Evolutionary conservation across 2,888 invertebrate species (phyloP), one percentile per base, ranked within the genome.

Genomic region (Drosophila tanythrix): DNA sequence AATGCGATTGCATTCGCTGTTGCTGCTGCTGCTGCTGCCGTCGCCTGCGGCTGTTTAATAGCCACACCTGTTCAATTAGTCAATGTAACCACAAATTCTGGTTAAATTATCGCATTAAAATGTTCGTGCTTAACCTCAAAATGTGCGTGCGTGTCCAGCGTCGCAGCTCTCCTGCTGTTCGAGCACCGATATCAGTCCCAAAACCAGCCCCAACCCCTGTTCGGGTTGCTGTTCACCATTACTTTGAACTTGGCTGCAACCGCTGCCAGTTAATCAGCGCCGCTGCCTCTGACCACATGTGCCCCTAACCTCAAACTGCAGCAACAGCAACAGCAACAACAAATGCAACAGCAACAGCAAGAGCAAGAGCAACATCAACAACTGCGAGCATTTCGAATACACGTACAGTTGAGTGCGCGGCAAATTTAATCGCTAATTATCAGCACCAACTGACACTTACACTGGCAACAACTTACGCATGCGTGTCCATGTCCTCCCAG

Each of bases 31-130:
- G 21, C 21, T 52, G 21, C 21, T 53, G 56, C 55, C 13, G 53
- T 10, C 18, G 82, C 76, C 89, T 88, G 87, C 74, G 87, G 87
- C 90, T 90, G 89, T 90, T 88, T 88, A 88, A 88, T 91, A 86
- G 91, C 91, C 87, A 88, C 91, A 92, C 92, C 92, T 92, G 92
- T 91, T 92, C 92, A 92, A 92, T 92, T 92, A 92, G 92, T 92
- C 92, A 91, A 92, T 92, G 91, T 89, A 88, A 92, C 92, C 92
- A 86, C 92, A 92, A 92, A 86, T 91, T 90, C 92, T 91, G 92
- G 92, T 92, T 90, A 91, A 92, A 92, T 92, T 91, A 92, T 92
- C 90, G 91, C 91, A 92, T 92, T 92, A 91, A 92, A 91, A 92
- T 92, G 87, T 91, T 88, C 92, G 91, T 91, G 90, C 90, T 88